Conservation (phyloP, 30 jellyfish, hydroid and myxozoan species). For the Chrysaora quinquecirrha region DNA sequence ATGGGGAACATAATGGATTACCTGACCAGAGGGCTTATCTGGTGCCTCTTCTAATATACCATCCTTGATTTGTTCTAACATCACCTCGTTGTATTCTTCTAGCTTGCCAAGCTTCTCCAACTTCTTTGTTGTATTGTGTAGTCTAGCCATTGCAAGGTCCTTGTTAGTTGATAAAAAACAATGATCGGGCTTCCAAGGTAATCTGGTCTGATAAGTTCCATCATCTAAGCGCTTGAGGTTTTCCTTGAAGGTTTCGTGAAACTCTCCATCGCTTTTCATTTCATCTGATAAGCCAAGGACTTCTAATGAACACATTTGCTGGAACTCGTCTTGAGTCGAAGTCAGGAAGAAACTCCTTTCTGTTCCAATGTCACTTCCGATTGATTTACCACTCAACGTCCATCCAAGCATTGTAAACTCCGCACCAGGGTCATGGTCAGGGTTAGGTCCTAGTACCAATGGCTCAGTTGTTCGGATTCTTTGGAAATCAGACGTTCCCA, state of each 20-base stretch:
- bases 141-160: conserved; percentile 42
- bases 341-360: conserved; percentile 51
- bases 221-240: conserved; percentile 6
- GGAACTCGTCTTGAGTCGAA: conserved; percentile 46
- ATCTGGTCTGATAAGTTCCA: conserved; percentile 26
- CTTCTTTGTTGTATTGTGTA: conserved; percentile 38
- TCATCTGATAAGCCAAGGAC: conserved; percentile 56
- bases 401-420: conserved; percentile 74
- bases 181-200: conserved; percentile 55
- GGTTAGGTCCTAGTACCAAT: conserved; percentile 49
- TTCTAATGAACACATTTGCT: conserved; percentile 32
- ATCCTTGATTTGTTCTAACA: conserved; percentile 38
- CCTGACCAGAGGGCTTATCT: conserved; percentile 26
- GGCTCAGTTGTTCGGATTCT: conserved; percentile 64
- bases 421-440: conserved; percentile 74
- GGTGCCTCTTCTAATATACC: conserved; percentile 48
- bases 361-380: background rate
- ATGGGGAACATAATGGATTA: too few species aligned
- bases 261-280: conserved; percentile 12
- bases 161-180: conserved; percentile 23
- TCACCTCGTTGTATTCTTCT: conserved; percentile 41
- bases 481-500: conserved; percentile 56
- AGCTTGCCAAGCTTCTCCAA: conserved; percentile 29
- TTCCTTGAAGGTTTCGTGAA: conserved; percentile 12
- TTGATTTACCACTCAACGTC: conserved; percentile 57